Base-by-base conservation (phyloP, 2,888 invertebrate species). In the Eurytoma adleriae region DNA sequence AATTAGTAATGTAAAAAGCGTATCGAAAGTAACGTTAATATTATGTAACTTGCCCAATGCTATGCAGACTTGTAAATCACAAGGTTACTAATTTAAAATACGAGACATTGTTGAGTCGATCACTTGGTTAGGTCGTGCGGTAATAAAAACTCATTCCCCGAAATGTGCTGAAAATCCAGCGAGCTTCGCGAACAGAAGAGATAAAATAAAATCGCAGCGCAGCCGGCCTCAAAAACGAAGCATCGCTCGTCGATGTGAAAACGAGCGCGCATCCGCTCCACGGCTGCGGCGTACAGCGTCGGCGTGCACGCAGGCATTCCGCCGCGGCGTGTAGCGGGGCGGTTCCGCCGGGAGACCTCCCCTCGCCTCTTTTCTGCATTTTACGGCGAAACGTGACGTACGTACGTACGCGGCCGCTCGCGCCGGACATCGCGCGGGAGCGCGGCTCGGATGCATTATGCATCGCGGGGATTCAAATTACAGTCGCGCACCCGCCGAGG, bases 401-500 rank as follows among this genome's bases (percentile, higher is more conserved):
- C 54, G 54, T 54, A 14, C n/a, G n/a, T 54, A 40, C 5, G 7
- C 40, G 40, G 5, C 54, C 54, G 54, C 54, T 1, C 30, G 40
- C 40, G 54, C 48, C 70, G 54, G 77, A 71, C 77, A 66, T 70
- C 57, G 64, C 70, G 48, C 62, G 54, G 48, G 54, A 57, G 48
- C 30, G 48, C 64, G 56, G 70, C 77, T 20, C 56, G 57, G 30
- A 71, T 66, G 64, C 40, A 71, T 71, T 57, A 66, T 66, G 57
- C 77, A 64, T 66, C 50, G 67, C 68, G 67, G 52, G 14, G 71
- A 71, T 61, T 71, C 71, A 61, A 71, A 71, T 71, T 61, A 71
- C 71, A 24, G 61, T 48, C 24, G 61, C 20, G 16, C 16, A 64
- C 62, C 7, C 62, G 50, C 61, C 48, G 50, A 71, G 71, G 61